Evolutionary conservation across 2,888 invertebrate species (phyloP).

Genomic region (Auanema freiburgensis): DNA sequence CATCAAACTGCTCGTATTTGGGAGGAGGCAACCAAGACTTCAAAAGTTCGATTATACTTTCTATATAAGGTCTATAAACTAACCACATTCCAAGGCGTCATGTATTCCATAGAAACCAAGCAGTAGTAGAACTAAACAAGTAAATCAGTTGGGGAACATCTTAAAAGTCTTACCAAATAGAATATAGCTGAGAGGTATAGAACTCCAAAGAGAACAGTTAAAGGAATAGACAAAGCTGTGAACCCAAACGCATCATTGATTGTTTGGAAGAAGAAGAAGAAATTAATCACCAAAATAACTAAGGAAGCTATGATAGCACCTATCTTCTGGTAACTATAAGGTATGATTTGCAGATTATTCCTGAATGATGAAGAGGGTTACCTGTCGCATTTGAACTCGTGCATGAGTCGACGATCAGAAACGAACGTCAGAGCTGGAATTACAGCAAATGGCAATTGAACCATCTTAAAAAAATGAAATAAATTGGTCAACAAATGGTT

Average conservation of each 20-base stretch:
- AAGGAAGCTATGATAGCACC: slow-evolving; percentile 61
- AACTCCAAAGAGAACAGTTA: slow-evolving; percentile 31
- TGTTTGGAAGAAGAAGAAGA: slow-evolving; percentile 71
- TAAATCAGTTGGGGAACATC: neutral
- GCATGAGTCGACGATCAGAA: slow-evolving; percentile 78
- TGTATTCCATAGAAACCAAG: slow-evolving; percentile 39
- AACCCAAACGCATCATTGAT: slow-evolving; percentile 30
- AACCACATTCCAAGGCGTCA: neutral
- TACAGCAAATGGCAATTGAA: slow-evolving; percentile 74
- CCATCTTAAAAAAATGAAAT: slow-evolving; percentile 72
- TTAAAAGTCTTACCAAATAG: slow-evolving; percentile 42
- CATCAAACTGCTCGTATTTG: slow-evolving; percentile 40
- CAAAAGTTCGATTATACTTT: slow-evolving; percentile 4
- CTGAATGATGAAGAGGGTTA: slow-evolving; percentile 66
- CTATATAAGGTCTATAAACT: neutral
- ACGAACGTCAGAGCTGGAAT: slow-evolving; percentile 77
- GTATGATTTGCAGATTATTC: neutral
- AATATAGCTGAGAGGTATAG: slow-evolving; percentile 42
- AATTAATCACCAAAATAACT: slow-evolving; percentile 77
- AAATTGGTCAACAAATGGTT: too few relatives aligned
- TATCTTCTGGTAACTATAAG: slow-evolving; percentile 63
- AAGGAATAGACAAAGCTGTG: slow-evolving; percentile 35
- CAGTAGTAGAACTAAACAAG: slow-evolving; percentile 40
- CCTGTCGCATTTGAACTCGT: slow-evolving; percentile 80
- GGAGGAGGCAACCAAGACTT: slow-evolving; percentile 38